Evolutionary conservation across 92 coral and sea anemone species (phyloP).

Genomic region (Phenganax stokvisi): DNA sequence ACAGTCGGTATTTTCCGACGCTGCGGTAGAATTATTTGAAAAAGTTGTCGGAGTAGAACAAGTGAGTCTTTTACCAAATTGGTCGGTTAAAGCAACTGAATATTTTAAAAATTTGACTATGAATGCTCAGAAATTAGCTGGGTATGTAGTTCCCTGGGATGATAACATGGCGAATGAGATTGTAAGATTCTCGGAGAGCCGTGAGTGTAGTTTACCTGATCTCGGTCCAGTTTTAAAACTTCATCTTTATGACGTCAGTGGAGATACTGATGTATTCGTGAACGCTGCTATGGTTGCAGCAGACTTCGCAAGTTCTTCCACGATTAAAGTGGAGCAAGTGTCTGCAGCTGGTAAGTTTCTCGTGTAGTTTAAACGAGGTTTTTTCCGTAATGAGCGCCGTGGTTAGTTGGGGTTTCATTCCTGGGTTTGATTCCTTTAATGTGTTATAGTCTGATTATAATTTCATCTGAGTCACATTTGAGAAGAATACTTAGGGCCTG

Average conservation of each 20-base stretch:
- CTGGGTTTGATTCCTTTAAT: too few relatives aligned
- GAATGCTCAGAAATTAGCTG: conserved; percentile 69
- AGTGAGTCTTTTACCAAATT: conserved; percentile 14
- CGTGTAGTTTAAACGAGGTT: too few relatives aligned
- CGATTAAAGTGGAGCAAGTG: conserved; percentile 6
- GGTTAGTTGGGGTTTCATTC: too few relatives aligned
- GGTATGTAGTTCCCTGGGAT: conserved; percentile 76
- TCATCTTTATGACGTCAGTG: conserved; percentile 72
- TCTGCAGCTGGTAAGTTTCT: not conserved
- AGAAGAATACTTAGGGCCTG: too few relatives aligned
- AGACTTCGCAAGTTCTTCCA: conserved; percentile 55
- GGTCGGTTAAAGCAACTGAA: conserved; percentile 68
- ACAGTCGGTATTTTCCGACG: conserved; percentile 29
- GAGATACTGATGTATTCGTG: conserved; percentile 72
- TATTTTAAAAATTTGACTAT: conserved; percentile 69
- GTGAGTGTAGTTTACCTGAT: conserved; percentile 23
- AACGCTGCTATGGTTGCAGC: conserved; percentile 69
- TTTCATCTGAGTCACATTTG: too few relatives aligned
- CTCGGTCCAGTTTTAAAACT: conserved; percentile 62
- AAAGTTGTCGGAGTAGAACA: not conserved
- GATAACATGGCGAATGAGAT: conserved; percentile 50
- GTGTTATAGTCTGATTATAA: too few relatives aligned
- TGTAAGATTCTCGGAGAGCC: not conserved
- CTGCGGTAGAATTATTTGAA: conserved; percentile 35
- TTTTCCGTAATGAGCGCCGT: too few relatives aligned